Conservation (phyloP, 1,140 invertebrate species). For the Zaprionus nigranus region DNA sequence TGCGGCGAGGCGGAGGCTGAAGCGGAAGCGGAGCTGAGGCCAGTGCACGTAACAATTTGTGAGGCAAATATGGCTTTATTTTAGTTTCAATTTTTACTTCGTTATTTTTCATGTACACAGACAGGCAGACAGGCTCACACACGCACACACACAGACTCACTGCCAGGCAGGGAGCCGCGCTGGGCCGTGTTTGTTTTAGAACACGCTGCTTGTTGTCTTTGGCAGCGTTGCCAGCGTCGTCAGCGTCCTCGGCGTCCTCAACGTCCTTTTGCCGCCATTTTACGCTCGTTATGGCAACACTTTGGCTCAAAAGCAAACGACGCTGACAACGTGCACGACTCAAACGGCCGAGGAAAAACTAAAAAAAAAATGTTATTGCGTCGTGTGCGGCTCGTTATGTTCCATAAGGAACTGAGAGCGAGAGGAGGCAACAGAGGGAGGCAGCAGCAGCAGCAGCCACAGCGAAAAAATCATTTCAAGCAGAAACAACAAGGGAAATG, state of each 20-base stretch:
- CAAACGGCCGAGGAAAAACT: constrained; percentile 53
- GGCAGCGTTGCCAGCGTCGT: constrained; percentile 28
- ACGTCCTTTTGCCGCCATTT: constrained; percentile 79
- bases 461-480: constrained; percentile 76
- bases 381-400: constrained; percentile 58
- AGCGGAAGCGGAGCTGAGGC: constrained; percentile 16
- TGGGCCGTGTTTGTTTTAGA: constrained; percentile 72
- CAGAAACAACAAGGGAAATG: constrained; percentile 81
- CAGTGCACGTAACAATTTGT: constrained; percentile 72
- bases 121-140: constrained; percentile 22
- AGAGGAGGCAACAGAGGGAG: background rate
- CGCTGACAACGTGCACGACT: constrained; percentile 56
- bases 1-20: constrained; percentile 1
- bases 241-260: constrained; percentile 16
- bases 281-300: constrained; percentile 82
- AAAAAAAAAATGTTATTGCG: constrained; percentile 51
- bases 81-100: constrained; percentile 83
- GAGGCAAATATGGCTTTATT: constrained; percentile 80
- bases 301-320: constrained; percentile 81
- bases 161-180: background rate
- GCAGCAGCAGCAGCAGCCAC: constrained; percentile 11
- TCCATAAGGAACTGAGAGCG: constrained; percentile 30
- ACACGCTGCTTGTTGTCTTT: constrained; percentile 73
- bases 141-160: background rate
- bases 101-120: constrained; percentile 67